phyloP scores from a whole-genome alignment of 2,113 vertebrate genomes.

The Anseranas semipalmata region DNA sequence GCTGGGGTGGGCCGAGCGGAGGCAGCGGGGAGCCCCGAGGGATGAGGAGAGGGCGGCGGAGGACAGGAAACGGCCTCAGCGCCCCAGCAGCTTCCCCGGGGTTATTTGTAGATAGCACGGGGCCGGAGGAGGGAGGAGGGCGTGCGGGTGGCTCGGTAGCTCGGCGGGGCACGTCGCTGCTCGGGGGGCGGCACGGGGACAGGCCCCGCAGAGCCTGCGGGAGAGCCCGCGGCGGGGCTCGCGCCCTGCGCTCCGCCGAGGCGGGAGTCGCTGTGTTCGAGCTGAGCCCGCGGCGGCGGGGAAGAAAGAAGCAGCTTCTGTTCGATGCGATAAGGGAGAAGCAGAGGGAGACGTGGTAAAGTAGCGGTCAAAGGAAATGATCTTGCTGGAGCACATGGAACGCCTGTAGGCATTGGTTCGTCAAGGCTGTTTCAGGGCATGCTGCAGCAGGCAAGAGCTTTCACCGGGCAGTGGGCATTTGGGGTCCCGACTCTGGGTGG shows the following conservation, averaged over 20 bases:
- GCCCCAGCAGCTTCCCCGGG: not conserved
- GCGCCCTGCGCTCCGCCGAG: accelerated
- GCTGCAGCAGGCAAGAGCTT: not conserved
- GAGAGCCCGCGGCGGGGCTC: not conserved
- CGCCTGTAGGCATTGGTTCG: accelerated
- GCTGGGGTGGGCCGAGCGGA: not conserved
- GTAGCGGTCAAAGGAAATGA: not conserved
- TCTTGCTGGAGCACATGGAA: accelerated
- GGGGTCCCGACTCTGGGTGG: accelerated
- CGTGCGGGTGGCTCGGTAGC: accelerated
- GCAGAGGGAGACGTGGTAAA: not conserved
- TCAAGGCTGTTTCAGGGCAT: not conserved
- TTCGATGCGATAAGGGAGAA: not conserved
- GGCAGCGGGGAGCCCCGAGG: not conserved
- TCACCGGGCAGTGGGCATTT: accelerated
- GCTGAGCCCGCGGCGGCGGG: not conserved
- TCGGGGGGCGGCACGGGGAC: accelerated
- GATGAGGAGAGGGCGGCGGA: not conserved
- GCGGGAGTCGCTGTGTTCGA: not conserved
- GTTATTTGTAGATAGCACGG: not conserved
- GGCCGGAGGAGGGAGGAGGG: not conserved
- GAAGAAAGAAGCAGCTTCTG: not conserved
- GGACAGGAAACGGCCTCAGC: not conserved
- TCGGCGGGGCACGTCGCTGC: not conserved
- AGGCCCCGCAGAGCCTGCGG: not conserved